These are phyloP conservation scores for Theocolax elegans DNA, from an alignment of 1,140 invertebrate species.

Conservation along the genomic window DNA sequence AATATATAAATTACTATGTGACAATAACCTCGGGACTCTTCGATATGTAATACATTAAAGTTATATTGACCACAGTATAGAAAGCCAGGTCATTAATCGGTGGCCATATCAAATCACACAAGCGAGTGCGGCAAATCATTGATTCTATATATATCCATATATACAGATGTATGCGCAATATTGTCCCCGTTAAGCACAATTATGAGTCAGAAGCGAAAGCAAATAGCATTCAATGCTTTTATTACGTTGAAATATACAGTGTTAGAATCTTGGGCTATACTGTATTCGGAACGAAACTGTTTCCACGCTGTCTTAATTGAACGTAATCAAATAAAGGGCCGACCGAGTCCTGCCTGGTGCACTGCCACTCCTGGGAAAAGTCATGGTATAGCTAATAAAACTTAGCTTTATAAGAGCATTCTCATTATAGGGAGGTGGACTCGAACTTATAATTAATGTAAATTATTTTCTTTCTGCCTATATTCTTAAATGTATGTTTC, in stretches of 20 bases:
- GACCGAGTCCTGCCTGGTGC: slow-evolving; percentile 21
- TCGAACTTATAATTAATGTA: neutral
- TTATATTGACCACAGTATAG: no score
- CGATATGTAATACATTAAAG: no score
- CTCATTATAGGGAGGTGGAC: neutral
- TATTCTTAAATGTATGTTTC: no score
- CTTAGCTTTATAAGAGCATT: neutral
- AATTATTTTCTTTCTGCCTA: neutral
- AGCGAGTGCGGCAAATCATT: neutral
- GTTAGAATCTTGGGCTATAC: slow-evolving; percentile 11
- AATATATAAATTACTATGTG: no score
- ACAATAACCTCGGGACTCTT: no score
- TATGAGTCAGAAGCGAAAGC: slow-evolving; percentile 33
- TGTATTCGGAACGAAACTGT: slow-evolving; percentile 6
- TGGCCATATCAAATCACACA: slow-evolving; percentile 29
- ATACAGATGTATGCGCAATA: no score
- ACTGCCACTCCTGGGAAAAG: slow-evolving; percentile 28
- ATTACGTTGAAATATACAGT: slow-evolving; percentile 35
- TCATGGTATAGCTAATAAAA: slow-evolving; percentile 9
- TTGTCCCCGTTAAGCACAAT: slow-evolving; percentile 22
- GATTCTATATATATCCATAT: no score
- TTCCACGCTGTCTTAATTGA: slow-evolving; percentile 39
- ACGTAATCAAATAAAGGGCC: slow-evolving; percentile 39
- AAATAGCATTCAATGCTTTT: slow-evolving; percentile 27
- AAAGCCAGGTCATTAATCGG: no score